Evolutionary conservation across 1,140 invertebrate species (phyloP).

Genomic region (Nixonia krombeini): DNA sequence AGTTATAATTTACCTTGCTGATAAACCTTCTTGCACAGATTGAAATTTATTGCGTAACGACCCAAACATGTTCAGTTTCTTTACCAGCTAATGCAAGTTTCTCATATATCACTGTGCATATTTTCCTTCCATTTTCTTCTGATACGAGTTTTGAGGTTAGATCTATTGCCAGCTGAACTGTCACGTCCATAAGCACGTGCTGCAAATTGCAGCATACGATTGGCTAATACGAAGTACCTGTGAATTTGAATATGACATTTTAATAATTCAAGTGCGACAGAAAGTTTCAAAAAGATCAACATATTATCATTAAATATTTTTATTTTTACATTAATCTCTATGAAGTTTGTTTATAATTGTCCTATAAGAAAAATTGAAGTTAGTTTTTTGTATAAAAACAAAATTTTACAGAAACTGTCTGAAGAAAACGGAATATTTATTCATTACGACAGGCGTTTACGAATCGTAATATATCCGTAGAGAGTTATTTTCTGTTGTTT

Average conservation of each 20-base stretch:
- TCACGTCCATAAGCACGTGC: too few relatives aligned
- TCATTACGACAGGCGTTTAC: neutral
- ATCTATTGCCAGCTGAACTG: too few relatives aligned
- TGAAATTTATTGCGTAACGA: conserved; percentile 69
- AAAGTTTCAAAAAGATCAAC: neutral
- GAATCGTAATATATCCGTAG: neutral
- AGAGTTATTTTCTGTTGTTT: neutral
- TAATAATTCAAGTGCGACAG: too few relatives aligned
- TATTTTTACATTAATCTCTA: too few relatives aligned
- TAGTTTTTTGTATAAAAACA: conserved; percentile 13
- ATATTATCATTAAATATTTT: neutral
- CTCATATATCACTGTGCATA: too few relatives aligned
- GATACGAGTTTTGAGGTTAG: too few relatives aligned
- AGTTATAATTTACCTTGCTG: conserved; percentile 62
- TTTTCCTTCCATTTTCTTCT: too few relatives aligned
- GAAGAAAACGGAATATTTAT: neutral
- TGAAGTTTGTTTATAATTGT: neutral
- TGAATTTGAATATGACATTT: neutral
- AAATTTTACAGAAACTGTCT: neutral
- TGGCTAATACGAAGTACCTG: too few relatives aligned
- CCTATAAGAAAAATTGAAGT: neutral
- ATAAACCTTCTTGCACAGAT: conserved; percentile 70
- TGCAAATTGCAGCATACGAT: too few relatives aligned
- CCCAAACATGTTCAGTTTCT: conserved; percentile 65
- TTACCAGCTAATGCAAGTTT: neutral